Conservation (phyloP, 2,113 vertebrate species). For the Loxodonta africana region DNA sequence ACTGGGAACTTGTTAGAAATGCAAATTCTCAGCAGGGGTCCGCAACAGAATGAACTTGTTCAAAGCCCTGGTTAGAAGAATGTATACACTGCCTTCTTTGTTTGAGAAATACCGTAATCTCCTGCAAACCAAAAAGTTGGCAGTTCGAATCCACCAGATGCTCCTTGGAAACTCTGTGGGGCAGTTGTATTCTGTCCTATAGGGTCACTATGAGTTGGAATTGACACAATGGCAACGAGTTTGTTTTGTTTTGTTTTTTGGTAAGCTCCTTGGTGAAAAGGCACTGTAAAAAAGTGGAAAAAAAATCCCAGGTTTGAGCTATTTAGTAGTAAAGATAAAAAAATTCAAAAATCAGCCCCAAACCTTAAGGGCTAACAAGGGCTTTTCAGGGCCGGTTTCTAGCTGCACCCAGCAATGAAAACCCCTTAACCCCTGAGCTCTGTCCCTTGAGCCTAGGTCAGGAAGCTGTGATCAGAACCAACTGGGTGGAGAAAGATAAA, state of each 20-base stretch:
- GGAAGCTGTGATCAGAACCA: conserved; percentile 27
- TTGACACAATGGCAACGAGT: neutral
- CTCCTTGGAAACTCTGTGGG: neutral
- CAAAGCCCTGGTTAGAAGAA: neutral
- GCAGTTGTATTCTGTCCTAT: neutral
- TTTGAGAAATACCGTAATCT: conserved; percentile 5
- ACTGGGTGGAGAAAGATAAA: conserved; percentile 30
- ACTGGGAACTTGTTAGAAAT: too few relatives aligned
- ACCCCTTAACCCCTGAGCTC: neutral
- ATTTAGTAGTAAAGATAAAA: conserved; percentile 33
- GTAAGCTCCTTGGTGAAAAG: conserved; percentile 12
- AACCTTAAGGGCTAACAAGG: neutral
- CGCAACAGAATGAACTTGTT: too few relatives aligned
- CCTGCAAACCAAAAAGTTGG: neutral
- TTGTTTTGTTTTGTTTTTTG: neutral
- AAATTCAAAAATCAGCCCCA: conserved; percentile 27
- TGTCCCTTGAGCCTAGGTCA: conserved; percentile 9
- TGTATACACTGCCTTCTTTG: neutral
- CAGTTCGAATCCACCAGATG: neutral
- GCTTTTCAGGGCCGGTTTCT: neutral
- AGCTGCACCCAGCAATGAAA: neutral
- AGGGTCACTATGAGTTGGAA: neutral
- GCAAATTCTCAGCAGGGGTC: too few relatives aligned
- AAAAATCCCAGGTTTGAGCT: conserved; percentile 11
- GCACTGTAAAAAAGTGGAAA: neutral